Evolutionary conservation across 2,113 vertebrate species (phyloP), one percentile per base, ranked within the genome.

Genomic region (Zosterops lateralis): DNA sequence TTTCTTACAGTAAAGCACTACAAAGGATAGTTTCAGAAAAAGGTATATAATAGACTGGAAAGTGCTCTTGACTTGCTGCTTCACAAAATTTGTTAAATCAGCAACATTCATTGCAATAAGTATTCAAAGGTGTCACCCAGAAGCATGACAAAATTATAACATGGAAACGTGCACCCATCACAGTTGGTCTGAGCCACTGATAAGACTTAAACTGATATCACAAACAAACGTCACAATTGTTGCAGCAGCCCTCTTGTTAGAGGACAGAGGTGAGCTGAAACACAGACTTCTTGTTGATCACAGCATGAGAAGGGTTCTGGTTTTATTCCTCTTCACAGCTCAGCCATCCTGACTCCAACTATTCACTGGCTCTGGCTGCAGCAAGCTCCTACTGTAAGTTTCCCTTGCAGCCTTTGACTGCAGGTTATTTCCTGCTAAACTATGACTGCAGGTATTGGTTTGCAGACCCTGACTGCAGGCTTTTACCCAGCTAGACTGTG

Each of bases 111-210:
- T 57, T 85, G 68, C n/a, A 91, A 76, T 92, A 95, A 94, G 92
- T 97, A 82, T 84, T 87, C 53, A 84, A 93, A 86, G 51, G 76
- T 93, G 50, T 94, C 66, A 87, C 78, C 79, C 77, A 65, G 32
- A 96, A 80, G 91, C 66, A 94, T 54, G 67, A 85, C 4, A 83
- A 93, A 90, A 89, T 79, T 60, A 62, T 87, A 80, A 93, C 87
- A 95, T 20, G 76, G 57, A 96, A 95, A 94, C 48, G 20, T 47
- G 85, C 65, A 96, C 73, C 54, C 90, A 97, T 94, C 93, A 97
- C 47, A 94, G 62, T 18, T 93, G 79, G 36, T 91, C 42, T 84
- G 74, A 94, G 77, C 83, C 86, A 84, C 85, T 91, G 85, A 93
- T 93, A 95, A 95, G 93, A 94, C 85, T 60, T 89, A 90, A 97